Conservation (phyloP, 2,113 vertebrate species). For the Scomber scombrus region DNA sequence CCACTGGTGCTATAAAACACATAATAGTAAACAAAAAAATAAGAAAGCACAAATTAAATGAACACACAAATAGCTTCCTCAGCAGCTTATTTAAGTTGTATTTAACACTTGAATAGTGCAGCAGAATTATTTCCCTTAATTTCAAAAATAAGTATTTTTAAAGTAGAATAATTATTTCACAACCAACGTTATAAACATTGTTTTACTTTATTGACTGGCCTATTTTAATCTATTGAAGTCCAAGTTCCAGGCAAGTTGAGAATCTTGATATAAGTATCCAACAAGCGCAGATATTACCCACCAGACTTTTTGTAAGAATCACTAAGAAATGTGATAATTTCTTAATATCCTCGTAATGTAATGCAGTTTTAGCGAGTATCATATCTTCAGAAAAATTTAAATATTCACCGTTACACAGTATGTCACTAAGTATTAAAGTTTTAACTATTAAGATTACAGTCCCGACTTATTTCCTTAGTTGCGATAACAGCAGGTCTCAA, state of each 20-base stretch:
- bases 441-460: too few relatives aligned
- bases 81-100: background rate
- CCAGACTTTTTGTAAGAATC: too few relatives aligned
- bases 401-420: too few relatives aligned
- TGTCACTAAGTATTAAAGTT: too few relatives aligned
- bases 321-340: too few relatives aligned
- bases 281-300: too few relatives aligned
- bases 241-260: background rate
- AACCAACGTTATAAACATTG: background rate
- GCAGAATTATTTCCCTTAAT: background rate
- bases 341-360: too few relatives aligned
- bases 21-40: slow-evolving; percentile 1
- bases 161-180: background rate
- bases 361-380: too few relatives aligned
- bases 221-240: background rate
- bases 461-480: too few relatives aligned
- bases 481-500: too few relatives aligned
- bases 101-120: background rate
- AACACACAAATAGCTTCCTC: background rate
- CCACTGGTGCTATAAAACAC: background rate
- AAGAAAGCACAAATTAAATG: background rate
- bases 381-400: too few relatives aligned
- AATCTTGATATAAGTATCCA: background rate
- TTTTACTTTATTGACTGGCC: background rate
- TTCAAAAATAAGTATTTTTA: background rate